A percentile compares a stretch with the other conserved stretches of the same genome.
These are phyloP conservation scores for Mechanitis mazaeus DNA, from an alignment of 2,888 invertebrate genomes.

Conservation along the genomic window DNA sequence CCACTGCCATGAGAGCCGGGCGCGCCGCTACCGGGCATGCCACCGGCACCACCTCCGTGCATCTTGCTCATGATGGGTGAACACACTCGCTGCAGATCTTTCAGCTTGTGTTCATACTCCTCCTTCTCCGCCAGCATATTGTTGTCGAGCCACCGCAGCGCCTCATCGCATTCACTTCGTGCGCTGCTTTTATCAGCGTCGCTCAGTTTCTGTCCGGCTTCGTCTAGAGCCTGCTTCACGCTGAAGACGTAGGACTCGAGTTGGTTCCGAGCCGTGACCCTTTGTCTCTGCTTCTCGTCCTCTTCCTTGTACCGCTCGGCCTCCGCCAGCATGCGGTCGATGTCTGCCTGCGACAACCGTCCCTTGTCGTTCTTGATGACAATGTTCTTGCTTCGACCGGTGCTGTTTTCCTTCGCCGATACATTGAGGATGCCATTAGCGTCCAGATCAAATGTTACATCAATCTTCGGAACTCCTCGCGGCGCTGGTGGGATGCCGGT, in stretches of 20 bases:
- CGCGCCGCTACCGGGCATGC: slow-evolving; percentile 24
- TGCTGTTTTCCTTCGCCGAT: slow-evolving; percentile 82
- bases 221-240: slow-evolving; percentile 82
- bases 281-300: slow-evolving; percentile 82
- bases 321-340: slow-evolving; percentile 86
- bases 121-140: slow-evolving; percentile 80
- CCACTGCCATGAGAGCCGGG: slow-evolving; percentile 36
- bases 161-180: slow-evolving; percentile 73
- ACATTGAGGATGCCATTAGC: slow-evolving; percentile 90
- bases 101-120: slow-evolving; percentile 78
- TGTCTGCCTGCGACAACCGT: slow-evolving; percentile 86
- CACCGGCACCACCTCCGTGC: slow-evolving; percentile 49
- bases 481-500: slow-evolving; percentile 84
- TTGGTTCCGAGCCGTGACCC: slow-evolving; percentile 82
- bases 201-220: slow-evolving; percentile 76
- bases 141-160: slow-evolving; percentile 83
- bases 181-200: slow-evolving; percentile 78
- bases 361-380: slow-evolving; percentile 91
- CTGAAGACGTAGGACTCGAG: slow-evolving; percentile 84
- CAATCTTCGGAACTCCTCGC: slow-evolving; percentile 81
- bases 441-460: slow-evolving; percentile 85
- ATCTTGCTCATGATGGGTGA: slow-evolving; percentile 77
- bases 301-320: slow-evolving; percentile 85
- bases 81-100: slow-evolving; percentile 77
- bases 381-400: slow-evolving; percentile 83